These are phyloP conservation scores for Calliopum simillimum DNA, from an alignment of 2,888 invertebrate genomes.

Conservation along the genomic window DNA sequence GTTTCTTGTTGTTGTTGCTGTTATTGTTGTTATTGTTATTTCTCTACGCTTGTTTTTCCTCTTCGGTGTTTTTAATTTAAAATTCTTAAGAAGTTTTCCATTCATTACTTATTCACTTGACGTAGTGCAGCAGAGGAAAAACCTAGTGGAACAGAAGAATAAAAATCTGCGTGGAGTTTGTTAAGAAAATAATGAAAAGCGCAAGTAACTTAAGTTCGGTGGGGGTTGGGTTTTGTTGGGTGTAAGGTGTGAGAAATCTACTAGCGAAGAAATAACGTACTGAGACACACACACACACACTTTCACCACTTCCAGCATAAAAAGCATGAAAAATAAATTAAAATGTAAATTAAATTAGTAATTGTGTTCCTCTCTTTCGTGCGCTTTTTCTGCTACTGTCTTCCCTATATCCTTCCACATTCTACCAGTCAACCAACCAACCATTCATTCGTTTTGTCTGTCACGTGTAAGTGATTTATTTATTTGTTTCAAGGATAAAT, in stretches of 20 bases:
- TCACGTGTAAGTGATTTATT: slow-evolving; percentile 61
- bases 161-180: slow-evolving; percentile 23
- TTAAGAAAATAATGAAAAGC: slow-evolving; percentile 15
- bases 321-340: slow-evolving; percentile 54
- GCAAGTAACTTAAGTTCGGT: neutral
- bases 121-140: slow-evolving; percentile 44
- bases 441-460: slow-evolving; percentile 43
- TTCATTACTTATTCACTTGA: slow-evolving; percentile 63
- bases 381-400: too few species aligned
- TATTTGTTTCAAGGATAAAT: slow-evolving; percentile 34
- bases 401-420: too few species aligned
- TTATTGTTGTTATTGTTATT: neutral
- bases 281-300: too few species aligned
- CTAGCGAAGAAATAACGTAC: too few species aligned
- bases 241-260: too few species aligned
- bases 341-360: slow-evolving; percentile 63
- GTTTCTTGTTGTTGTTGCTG: slow-evolving; percentile 50
- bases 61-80: slow-evolving; percentile 63
- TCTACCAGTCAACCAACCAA: too few species aligned
- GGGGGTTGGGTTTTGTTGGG: neutral
- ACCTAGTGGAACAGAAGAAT: neutral
- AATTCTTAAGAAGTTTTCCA: slow-evolving; percentile 62
- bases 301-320: too few species aligned
- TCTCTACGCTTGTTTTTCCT: slow-evolving; percentile 43
- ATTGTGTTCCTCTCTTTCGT: slow-evolving; percentile 49